These are phyloP conservation scores for Pedionomus torquatus DNA, from an alignment of 2,113 vertebrate species.

Conservation along the genomic window DNA sequence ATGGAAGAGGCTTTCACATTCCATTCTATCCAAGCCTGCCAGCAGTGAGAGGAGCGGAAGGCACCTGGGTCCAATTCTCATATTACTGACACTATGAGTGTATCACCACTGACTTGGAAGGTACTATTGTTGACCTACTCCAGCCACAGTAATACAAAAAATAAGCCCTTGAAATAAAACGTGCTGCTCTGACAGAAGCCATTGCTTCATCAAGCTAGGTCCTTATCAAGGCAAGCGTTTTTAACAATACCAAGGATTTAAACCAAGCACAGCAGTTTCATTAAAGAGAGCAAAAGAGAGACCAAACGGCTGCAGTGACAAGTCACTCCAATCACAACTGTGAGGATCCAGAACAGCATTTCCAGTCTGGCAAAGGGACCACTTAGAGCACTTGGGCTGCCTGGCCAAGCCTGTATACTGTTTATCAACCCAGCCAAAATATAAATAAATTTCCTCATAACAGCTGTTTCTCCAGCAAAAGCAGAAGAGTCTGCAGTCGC, in stretches of 20 bases:
- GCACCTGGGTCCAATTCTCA: neutral
- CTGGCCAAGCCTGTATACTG: neutral
- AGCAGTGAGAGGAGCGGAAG: neutral
- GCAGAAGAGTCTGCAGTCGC: neutral
- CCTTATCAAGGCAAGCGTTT: neutral
- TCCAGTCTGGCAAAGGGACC: neutral
- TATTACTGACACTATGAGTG: neutral
- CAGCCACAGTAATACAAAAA: neutral
- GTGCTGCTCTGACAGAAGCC: neutral
- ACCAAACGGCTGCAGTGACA: neutral
- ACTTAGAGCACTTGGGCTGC: neutral
- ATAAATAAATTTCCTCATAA: neutral
- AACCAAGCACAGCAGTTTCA: neutral
- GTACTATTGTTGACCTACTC: neutral
- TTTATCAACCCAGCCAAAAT: neutral
- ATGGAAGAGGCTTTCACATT: neutral
- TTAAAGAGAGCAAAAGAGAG: neutral
- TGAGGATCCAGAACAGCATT: neutral
- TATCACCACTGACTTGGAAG: neutral
- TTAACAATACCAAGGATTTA: neutral
- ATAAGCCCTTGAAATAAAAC: constrained; percentile 1
- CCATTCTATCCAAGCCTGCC: neutral
- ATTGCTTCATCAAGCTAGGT: neutral
- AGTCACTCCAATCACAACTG: neutral
- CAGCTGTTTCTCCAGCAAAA: neutral